Conservation (phyloP, 2,113 vertebrate genomes). For the Entomyzon cyanotis region DNA sequence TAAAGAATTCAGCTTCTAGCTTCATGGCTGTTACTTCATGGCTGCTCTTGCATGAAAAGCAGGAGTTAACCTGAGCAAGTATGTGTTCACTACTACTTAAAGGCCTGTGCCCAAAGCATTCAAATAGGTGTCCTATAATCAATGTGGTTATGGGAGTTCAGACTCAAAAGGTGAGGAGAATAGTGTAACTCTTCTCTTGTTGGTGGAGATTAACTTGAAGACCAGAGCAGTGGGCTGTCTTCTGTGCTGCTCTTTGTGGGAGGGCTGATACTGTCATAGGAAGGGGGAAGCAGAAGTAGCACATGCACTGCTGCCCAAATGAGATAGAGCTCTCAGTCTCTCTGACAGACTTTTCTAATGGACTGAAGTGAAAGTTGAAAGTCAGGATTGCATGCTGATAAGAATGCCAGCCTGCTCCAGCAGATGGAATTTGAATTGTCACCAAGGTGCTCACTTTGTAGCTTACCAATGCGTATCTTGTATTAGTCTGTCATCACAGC, state of each 20-base stretch:
- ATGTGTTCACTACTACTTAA: neutral
- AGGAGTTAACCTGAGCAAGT: neutral
- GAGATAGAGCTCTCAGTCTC: neutral
- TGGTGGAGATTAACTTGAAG: neutral
- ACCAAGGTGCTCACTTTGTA: neutral
- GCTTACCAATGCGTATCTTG: neutral
- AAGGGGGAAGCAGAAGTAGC: neutral
- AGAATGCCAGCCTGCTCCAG: neutral
- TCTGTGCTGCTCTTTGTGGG: neutral
- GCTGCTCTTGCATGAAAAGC: neutral
- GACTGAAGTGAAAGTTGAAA: neutral
- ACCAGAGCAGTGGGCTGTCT: neutral
- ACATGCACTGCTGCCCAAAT: neutral
- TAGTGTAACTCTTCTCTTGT: neutral
- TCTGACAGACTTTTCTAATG: neutral
- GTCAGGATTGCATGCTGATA: neutral
- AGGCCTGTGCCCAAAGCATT: neutral
- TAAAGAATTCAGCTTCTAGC: neutral
- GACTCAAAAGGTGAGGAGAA: accelerated
- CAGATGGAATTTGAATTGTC: neutral
- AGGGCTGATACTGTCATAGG: neutral
- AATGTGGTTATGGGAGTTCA: neutral
- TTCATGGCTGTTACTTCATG: neutral
- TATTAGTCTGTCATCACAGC: neutral
- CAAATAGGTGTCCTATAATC: neutral